Percentiles rank a stretch among this genome's conserved stretches.
phyloP scores from a whole-genome alignment of 2,797 vertebrate genomes.

The Onychomys arenicola region DNA sequence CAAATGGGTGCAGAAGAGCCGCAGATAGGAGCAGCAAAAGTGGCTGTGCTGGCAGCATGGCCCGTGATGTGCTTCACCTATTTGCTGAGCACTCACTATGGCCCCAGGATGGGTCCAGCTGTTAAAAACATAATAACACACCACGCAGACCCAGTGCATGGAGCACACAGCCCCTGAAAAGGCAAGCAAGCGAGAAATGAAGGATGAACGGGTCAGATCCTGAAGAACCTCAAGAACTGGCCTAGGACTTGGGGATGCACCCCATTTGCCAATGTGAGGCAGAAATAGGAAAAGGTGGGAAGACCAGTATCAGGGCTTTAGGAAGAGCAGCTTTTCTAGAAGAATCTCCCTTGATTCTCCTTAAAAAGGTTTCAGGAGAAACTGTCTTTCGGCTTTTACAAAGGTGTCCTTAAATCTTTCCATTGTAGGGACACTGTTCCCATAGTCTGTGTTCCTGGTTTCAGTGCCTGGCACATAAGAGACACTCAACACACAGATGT shows the following conservation, averaged over 20 bases:
- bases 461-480: not conserved
- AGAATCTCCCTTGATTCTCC: not conserved
- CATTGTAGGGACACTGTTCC: too few species aligned
- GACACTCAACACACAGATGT: not conserved
- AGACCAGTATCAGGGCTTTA: not conserved
- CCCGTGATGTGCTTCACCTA: not conserved
- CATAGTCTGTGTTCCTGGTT: not conserved
- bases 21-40: not conserved
- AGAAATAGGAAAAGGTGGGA: not conserved
- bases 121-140: not conserved
- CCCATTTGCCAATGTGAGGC: not conserved
- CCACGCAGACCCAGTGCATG: not conserved
- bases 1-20: not conserved
- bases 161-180: not conserved
- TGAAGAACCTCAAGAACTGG: not conserved
- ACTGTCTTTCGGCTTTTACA: not conserved
- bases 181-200: not conserved
- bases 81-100: not conserved
- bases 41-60: accelerated
- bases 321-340: not conserved
- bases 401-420: not conserved
- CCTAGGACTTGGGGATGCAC: not conserved
- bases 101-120: not conserved
- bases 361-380: not conserved
- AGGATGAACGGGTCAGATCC: not conserved